Base-by-base conservation (phyloP, 2,113 vertebrate genomes). In the Chionomys nivalis region DNA sequence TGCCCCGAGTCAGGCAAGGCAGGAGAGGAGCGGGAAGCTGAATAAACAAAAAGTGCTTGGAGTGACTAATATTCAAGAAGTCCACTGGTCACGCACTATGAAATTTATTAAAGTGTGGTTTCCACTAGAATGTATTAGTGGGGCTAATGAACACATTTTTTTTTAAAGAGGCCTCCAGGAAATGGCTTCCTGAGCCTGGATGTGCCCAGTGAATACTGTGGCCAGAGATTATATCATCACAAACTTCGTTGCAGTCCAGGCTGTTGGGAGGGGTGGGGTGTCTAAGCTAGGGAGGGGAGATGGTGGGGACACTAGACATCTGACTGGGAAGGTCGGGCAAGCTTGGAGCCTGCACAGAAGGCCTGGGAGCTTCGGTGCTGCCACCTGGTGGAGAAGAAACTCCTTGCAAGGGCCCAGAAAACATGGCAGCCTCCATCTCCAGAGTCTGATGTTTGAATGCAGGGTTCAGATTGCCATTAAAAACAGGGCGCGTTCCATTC, bases 31-130 rank as follows among this genome's bases (percentile, higher is more conserved):
- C 93, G 93, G 94, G 96, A 92, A 96, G 97, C 96, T 97, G 97
- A 98, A 98, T 97, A 98, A 96, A 98, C 98, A 98, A 79, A 97
- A 98, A 97, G 96, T 68, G 97, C 97, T 98, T 73, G 66, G 91
- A 98, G 97, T 98, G 98, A 98, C 98, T 97, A 98, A 98, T 98
- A 98, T 94, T 98, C 98, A 97, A 97, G 98, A 98, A 98, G 98
- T 97, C 98, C 85, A 8, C 98, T 49, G 97, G 98, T 98, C 98
- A 98, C 98, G 98, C 95, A 92, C 97, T 98, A 96, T 98, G 97
- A 98, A 98, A 98, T 98, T 98, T 98, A 98, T 98, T 98, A 98
- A 98, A 97, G 97, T 98, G 96, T 86, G 98, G 98, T 98, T 98
- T 98, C 98, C 96, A 96, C 94, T 96, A 98, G 98, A 98, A 96